Percentiles rank a stretch among this genome's conserved stretches.
These are phyloP conservation scores for Crossocerus cetratus DNA, from an alignment of 2,888 invertebrate species.

Conservation along the genomic window DNA sequence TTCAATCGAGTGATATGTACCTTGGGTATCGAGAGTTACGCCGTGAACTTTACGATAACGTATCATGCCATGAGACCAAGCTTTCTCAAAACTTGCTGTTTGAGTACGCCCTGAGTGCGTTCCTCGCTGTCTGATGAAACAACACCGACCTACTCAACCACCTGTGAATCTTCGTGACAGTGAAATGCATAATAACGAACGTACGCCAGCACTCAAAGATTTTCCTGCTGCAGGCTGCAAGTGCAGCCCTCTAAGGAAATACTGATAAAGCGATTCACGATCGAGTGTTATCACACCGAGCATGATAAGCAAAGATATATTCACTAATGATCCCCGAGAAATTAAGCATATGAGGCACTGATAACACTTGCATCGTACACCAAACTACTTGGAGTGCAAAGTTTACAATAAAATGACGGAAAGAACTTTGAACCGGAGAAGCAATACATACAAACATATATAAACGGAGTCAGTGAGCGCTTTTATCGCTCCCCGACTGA, in stretches of 20 bases:
- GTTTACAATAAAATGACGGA: too few species aligned
- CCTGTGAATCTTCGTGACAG: background rate
- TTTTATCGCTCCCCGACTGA: too few species aligned
- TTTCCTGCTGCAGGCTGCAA: background rate
- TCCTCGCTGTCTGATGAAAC: too few species aligned
- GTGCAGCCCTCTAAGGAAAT: conserved; percentile 18
- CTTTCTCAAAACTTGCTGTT: conserved; percentile 15
- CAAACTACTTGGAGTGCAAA: too few species aligned
- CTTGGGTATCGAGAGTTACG: conserved; percentile 28
- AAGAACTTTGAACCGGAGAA: too few species aligned
- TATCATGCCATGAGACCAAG: conserved; percentile 21
- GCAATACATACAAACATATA: too few species aligned
- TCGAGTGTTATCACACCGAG: background rate
- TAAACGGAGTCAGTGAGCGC: too few species aligned
- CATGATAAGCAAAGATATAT: too few species aligned
- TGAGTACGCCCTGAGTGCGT: background rate
- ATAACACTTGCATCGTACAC: too few species aligned
- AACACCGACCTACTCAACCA: background rate
- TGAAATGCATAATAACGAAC: background rate
- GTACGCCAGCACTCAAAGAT: background rate
- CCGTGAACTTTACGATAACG: conserved; percentile 34
- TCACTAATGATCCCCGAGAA: too few species aligned
- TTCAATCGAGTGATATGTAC: conserved; percentile 20
- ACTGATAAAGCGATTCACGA: background rate
- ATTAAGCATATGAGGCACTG: too few species aligned